Percentiles rank a stretch among this genome's conserved stretches.
Conservation (phyloP, 1,140 invertebrate species). For the Pygmarrhopalites habei region DNA sequence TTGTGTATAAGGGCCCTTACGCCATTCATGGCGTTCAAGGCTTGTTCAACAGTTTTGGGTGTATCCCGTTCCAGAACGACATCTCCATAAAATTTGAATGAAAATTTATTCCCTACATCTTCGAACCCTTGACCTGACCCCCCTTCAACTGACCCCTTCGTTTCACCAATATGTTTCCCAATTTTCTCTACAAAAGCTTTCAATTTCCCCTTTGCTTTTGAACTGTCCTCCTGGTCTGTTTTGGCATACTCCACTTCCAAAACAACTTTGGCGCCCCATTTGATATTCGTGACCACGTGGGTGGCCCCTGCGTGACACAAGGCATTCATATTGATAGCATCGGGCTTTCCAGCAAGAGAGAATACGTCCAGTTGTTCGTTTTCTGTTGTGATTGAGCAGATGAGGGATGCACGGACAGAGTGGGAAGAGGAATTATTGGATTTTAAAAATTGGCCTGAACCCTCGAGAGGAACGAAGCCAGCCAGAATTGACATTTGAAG, state of each 20-base stretch:
- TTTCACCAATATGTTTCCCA: not conserved
- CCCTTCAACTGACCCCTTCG: not conserved
- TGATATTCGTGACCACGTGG: conserved; percentile 14
- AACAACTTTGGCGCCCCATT: conserved; percentile 20
- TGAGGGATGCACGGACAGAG: conserved; percentile 3
- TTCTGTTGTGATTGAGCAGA: conserved; percentile 19
- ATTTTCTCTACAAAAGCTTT: conserved; percentile 3
- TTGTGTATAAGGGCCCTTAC: too few species aligned
- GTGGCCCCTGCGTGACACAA: conserved; percentile 6
- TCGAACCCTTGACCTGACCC: conserved; percentile 7
- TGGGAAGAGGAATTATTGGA: conserved; percentile 2
- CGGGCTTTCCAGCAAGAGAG: conserved; percentile 12
- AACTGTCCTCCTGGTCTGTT: conserved; percentile 14
- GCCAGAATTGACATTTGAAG: conserved; percentile 5
- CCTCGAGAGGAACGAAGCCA: conserved; percentile 14
- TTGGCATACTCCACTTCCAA: not conserved
- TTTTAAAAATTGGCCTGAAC: conserved; percentile 11
- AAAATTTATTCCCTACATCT: not conserved
- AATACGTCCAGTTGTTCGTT: conserved; percentile 16
- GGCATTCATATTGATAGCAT: conserved; percentile 8
- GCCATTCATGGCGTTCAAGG: too few species aligned
- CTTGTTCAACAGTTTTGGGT: too few species aligned
- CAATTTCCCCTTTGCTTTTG: conserved; percentile 4
- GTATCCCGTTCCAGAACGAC: conserved; percentile 9
- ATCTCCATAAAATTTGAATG: conserved; percentile 18